These are phyloP conservation scores for Caenorhabditis macrosperma DNA, from an alignment of 2,888 invertebrate species.

Conservation along the genomic window DNA sequence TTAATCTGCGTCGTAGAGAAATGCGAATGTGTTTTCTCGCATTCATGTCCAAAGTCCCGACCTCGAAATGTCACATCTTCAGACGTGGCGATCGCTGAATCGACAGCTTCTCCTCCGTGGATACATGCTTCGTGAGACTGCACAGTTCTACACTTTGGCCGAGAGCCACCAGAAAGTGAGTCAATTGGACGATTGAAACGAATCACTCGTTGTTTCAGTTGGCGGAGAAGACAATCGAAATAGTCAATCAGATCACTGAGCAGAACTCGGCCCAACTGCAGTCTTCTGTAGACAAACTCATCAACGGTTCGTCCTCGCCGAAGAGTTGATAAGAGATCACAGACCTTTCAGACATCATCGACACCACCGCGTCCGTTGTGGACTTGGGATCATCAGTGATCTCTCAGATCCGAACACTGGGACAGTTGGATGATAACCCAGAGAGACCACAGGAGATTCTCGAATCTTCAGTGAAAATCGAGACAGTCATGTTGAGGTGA, in stretches of 20 bases:
- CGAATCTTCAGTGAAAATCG: constrained; percentile 82
- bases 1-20: constrained; percentile 28
- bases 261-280: constrained; percentile 41
- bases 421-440: constrained; percentile 86
- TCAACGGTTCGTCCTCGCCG: constrained; percentile 31
- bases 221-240: constrained; percentile 46
- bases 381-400: constrained; percentile 86
- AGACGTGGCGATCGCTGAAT: constrained; percentile 89
- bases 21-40: constrained; percentile 15
- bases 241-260: constrained; percentile 44
- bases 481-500: constrained; percentile 78
- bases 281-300: constrained; percentile 42
- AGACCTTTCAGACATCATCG: constrained; percentile 84
- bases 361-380: constrained; percentile 88
- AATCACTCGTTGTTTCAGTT: constrained; percentile 38
- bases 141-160: constrained; percentile 85
- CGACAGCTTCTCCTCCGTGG: constrained; percentile 87
- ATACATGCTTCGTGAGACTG: constrained; percentile 87
- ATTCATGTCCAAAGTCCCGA: constrained; percentile 7
- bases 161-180: constrained; percentile 81
- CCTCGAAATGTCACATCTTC: constrained; percentile 42
- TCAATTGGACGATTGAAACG: not conserved
- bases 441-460: constrained; percentile 82
- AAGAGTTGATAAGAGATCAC: not conserved
- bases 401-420: constrained; percentile 86